Evolutionary conservation across 2,888 invertebrate species (phyloP).

Genomic region (Tillus elongatus): DNA sequence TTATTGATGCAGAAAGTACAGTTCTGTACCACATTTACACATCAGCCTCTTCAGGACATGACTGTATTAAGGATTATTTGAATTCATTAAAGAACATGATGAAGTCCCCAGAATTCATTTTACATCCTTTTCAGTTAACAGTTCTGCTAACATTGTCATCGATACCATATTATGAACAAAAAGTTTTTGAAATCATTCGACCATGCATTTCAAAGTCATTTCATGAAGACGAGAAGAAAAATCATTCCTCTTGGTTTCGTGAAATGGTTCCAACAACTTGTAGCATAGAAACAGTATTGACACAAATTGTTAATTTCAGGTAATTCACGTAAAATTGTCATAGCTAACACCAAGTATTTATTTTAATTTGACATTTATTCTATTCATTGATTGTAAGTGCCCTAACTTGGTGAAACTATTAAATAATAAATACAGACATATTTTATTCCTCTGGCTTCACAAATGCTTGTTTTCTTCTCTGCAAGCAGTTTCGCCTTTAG

Average conservation of each 20-base stretch:
- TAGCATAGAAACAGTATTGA: constrained; percentile 40
- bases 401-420: too few relatives aligned
- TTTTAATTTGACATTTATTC: too few relatives aligned
- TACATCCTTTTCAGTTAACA: constrained; percentile 56
- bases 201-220: constrained; percentile 31
- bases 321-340: constrained; percentile 24
- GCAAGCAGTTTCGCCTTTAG: too few relatives aligned
- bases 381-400: too few relatives aligned
- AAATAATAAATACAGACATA: too few relatives aligned
- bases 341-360: too few relatives aligned
- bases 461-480: too few relatives aligned
- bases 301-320: constrained; percentile 44
- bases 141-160: constrained; percentile 47
- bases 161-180: constrained; percentile 42
- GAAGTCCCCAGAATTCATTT: constrained; percentile 49
- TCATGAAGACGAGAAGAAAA: constrained; percentile 33
- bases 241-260: constrained; percentile 48
- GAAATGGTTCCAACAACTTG: constrained; percentile 36
- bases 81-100: constrained; percentile 43
- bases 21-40: constrained; percentile 51
- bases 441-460: too few relatives aligned
- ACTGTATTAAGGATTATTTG: constrained; percentile 43
- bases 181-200: constrained; percentile 39
- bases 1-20: constrained; percentile 53
- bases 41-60: constrained; percentile 39